These are phyloP conservation scores for Lutraria lutraria DNA, from an alignment of 2,888 invertebrate species.

Conservation along the genomic window DNA sequence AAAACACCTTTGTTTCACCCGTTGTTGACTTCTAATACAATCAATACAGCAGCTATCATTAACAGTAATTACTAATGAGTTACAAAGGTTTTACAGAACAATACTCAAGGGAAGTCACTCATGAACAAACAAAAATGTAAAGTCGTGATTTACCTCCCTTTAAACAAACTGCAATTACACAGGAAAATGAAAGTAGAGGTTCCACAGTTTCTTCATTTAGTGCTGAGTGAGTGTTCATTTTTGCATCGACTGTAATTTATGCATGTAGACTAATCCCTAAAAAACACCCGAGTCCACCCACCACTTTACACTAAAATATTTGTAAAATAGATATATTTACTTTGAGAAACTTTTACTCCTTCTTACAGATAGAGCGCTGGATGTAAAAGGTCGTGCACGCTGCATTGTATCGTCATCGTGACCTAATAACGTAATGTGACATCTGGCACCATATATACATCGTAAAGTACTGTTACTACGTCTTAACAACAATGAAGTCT, in stretches of 20 bases:
- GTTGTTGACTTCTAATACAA: neutral
- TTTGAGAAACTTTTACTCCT: constrained; percentile 39
- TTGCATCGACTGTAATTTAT: too few relatives aligned
- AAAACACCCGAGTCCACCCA: too few relatives aligned
- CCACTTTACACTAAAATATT: too few relatives aligned
- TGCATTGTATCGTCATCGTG: constrained; percentile 56
- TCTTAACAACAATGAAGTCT: constrained; percentile 47
- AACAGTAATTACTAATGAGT: too few relatives aligned
- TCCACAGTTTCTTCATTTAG: too few relatives aligned
- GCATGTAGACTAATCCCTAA: too few relatives aligned
- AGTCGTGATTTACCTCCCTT: constrained; percentile 13
- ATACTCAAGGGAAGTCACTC: constrained; percentile 28
- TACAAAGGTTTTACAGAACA: neutral
- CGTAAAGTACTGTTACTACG: constrained; percentile 63
- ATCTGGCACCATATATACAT: constrained; percentile 72
- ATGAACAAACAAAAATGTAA: neutral
- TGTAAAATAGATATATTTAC: constrained; percentile 41
- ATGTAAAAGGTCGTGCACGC: constrained; percentile 50
- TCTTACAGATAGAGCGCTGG: constrained; percentile 26
- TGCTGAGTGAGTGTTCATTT: too few relatives aligned
- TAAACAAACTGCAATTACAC: neutral
- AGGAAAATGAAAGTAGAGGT: too few relatives aligned
- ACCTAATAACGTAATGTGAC: constrained; percentile 72
- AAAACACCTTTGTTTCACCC: neutral
- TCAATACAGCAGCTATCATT: constrained; percentile 2